Conservation (phyloP, 2,888 invertebrate genomes). For the Hypercompe scribonia region DNA sequence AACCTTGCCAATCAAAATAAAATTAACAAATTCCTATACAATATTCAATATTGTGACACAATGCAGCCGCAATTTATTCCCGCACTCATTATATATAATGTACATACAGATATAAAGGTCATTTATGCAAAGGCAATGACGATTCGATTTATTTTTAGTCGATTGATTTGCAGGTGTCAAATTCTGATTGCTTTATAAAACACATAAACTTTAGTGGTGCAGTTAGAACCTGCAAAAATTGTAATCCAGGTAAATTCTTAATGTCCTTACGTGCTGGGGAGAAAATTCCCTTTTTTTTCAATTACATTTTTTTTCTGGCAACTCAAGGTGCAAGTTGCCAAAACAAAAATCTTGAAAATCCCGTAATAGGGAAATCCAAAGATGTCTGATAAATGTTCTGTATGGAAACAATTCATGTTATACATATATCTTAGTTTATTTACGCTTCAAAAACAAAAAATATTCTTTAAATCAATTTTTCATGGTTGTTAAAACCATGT, state of each 20-base stretch:
- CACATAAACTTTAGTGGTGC: background rate
- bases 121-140: constrained; percentile 53
- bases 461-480: too few relatives aligned
- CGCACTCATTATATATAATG: constrained; percentile 8
- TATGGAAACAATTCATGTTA: too few relatives aligned
- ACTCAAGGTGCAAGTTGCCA: too few relatives aligned
- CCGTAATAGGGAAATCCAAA: background rate
- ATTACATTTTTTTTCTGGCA: too few relatives aligned
- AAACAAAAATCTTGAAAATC: background rate
- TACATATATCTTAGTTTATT: background rate
- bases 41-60: constrained; percentile 17
- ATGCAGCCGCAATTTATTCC: constrained; percentile 24
- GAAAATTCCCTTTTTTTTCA: too few relatives aligned
- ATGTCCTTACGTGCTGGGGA: too few relatives aligned
- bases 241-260: too few relatives aligned
- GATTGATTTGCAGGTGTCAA: constrained; percentile 52
- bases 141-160: constrained; percentile 48
- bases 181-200: constrained; percentile 32
- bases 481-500: too few relatives aligned
- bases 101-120: constrained; percentile 52
- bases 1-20: constrained; percentile 30
- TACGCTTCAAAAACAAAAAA: background rate
- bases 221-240: background rate
- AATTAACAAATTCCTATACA: constrained; percentile 19
- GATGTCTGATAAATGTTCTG: too few relatives aligned